Percentiles rank a stretch among this genome's conserved stretches.
Evolutionary conservation across 2,113 vertebrate genomes (phyloP).

Genomic region (Laterallus jamaicensis): DNA sequence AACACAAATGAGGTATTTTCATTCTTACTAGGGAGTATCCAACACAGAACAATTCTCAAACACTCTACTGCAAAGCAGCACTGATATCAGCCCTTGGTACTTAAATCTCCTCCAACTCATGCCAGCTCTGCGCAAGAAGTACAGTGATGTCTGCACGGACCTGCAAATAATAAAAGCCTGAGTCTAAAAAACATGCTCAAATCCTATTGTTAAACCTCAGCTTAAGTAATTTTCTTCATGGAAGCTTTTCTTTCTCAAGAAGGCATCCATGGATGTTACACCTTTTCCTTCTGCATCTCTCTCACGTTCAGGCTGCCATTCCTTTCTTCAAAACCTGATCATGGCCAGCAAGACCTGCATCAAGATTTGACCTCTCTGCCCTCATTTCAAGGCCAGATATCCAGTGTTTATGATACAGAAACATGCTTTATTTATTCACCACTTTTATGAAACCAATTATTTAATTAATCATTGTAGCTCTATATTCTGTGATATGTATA

Average conservation of each 20-base stretch:
- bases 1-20: not conserved
- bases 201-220: not conserved
- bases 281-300: constrained; percentile 2
- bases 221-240: not conserved
- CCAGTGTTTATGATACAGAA: not conserved
- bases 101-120: not conserved
- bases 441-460: not conserved
- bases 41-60: not conserved
- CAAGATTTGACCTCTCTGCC: not conserved
- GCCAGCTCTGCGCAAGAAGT: not conserved
- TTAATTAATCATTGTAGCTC: not conserved
- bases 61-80: not conserved
- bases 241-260: not conserved
- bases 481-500: not conserved
- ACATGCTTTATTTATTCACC: not conserved
- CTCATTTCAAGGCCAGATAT: not conserved
- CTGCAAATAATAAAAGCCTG: not conserved
- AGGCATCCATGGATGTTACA: not conserved
- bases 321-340: not conserved
- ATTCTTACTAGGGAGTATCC: not conserved
- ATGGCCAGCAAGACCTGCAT: not conserved
- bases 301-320: not conserved
- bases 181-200: not conserved
- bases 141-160: not conserved
- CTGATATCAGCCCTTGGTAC: not conserved